Percentiles rank a stretch among this genome's conserved stretches.
Conservation (phyloP, 2,797 vertebrate species). For the Acanthopagrus latus region DNA sequence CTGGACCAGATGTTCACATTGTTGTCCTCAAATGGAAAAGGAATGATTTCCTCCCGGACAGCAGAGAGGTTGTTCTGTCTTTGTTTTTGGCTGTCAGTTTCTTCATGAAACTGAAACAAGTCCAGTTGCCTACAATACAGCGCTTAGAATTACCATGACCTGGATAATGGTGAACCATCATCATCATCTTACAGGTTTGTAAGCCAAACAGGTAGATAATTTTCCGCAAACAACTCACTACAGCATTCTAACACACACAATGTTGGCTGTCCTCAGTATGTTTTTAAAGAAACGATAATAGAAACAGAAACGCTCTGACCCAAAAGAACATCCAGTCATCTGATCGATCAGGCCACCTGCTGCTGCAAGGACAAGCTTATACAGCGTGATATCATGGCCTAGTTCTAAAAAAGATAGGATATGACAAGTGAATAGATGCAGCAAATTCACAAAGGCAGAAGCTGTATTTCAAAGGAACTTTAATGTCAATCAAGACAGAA, state of each 20-base stretch:
- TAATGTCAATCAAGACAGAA: slow-evolving; percentile 3
- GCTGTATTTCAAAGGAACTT: slow-evolving; percentile 7
- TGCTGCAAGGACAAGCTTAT: slow-evolving; percentile 7
- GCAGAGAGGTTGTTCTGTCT: too few species aligned
- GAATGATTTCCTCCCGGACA: too few species aligned
- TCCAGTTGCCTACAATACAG: too few species aligned
- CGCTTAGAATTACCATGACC: too few species aligned
- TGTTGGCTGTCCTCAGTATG: neutral
- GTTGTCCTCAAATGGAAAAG: too few species aligned
- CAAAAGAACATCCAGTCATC: neutral
- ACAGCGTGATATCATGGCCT: slow-evolving; percentile 1
- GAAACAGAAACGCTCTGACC: neutral
- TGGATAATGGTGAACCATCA: too few species aligned
- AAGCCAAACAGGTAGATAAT: neutral
- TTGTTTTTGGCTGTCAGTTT: too few species aligned
- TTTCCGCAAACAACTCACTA: neutral
- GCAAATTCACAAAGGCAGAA: neutral
- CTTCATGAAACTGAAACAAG: too few species aligned
- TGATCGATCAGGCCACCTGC: slow-evolving; percentile 16
- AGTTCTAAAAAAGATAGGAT: neutral
- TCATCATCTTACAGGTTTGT: neutral
- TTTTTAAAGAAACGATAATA: slow-evolving; percentile 7
- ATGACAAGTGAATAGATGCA: neutral
- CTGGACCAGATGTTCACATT: too few species aligned
- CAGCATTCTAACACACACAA: neutral